Evolutionary conservation across 2,888 invertebrate species (phyloP).

Genomic region (Magallana nippona): DNA sequence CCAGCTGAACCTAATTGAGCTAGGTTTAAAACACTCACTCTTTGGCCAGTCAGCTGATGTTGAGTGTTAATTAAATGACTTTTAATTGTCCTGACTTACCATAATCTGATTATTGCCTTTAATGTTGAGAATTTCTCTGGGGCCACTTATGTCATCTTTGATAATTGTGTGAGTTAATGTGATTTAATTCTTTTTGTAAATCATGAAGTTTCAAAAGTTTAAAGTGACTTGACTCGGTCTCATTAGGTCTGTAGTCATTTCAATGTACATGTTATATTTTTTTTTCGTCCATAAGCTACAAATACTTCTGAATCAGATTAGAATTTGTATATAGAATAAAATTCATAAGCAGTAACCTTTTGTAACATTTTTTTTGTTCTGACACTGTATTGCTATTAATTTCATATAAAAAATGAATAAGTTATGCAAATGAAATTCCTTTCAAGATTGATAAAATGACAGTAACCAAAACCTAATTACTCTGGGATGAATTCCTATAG

Average conservation of each 20-base stretch:
- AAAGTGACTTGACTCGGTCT: no score
- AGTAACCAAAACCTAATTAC: neutral
- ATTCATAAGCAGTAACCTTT: neutral
- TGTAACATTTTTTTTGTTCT: no score
- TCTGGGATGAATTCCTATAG: neutral
- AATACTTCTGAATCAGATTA: no score
- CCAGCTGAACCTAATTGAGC: neutral
- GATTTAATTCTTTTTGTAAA: neutral
- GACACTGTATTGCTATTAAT: no score
- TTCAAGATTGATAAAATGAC: neutral
- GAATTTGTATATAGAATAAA: no score
- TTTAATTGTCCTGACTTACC: neutral
- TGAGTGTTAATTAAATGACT: neutral
- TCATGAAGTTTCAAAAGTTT: no score
- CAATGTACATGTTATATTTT: no score
- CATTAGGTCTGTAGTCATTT: no score
- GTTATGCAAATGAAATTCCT: constrained; percentile 15
- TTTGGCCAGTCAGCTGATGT: neutral
- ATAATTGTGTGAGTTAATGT: constrained; percentile 18
- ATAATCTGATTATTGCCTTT: neutral
- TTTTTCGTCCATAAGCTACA: no score
- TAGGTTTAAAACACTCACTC: no score
- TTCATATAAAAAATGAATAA: no score
- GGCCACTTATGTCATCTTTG: neutral
- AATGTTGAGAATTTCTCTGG: neutral